Percentiles rank a stretch among this genome's conserved stretches.
Conservation (phyloP, 2,113 vertebrate genomes). For the Xyliphius kryptos region DNA sequence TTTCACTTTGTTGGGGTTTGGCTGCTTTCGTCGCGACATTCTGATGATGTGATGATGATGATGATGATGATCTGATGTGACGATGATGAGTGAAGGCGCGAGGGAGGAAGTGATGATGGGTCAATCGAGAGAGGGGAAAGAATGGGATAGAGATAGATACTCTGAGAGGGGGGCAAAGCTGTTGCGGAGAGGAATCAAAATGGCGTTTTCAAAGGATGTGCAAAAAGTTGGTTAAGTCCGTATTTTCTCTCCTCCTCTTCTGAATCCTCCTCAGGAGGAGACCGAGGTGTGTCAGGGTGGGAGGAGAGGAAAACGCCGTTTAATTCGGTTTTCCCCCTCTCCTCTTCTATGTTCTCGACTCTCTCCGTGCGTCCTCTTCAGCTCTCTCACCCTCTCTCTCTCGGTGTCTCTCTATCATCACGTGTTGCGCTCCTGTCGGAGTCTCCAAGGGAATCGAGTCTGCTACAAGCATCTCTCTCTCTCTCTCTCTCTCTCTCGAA, state of each 20-base stretch:
- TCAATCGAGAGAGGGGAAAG: too few species aligned
- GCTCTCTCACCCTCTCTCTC: conserved; percentile 5
- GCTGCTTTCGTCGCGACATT: conserved; percentile 78
- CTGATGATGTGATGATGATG: conserved; percentile 53
- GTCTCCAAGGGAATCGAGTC: conserved; percentile 72
- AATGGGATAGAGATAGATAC: too few species aligned
- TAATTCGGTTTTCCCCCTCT: conserved; percentile 46
- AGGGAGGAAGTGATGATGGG: too few species aligned
- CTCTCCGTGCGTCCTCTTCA: conserved; percentile 48
- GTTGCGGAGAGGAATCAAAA: conserved; percentile 91
- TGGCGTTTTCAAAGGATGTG: conserved; percentile 93
- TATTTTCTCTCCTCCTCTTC: conserved; percentile 57
- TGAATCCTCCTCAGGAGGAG: too few species aligned
- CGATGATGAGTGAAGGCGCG: conserved; percentile 51
- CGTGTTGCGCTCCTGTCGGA: conserved; percentile 52
- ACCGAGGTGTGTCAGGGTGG: conserved; percentile 34
- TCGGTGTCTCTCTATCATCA: conserved; percentile 19
- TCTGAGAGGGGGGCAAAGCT: too few species aligned
- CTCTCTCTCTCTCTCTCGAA: too few species aligned
- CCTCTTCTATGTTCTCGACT: too few species aligned
- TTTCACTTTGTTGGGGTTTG: conserved; percentile 73
- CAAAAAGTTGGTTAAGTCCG: conserved; percentile 94
- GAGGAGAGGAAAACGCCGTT: conserved; percentile 41
- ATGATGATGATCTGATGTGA: conserved; percentile 52
- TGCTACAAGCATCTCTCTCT: conserved; percentile 61